Evolutionary conservation across 2,797 vertebrate species (phyloP).

Genomic region (Sebastes elongatus): DNA sequence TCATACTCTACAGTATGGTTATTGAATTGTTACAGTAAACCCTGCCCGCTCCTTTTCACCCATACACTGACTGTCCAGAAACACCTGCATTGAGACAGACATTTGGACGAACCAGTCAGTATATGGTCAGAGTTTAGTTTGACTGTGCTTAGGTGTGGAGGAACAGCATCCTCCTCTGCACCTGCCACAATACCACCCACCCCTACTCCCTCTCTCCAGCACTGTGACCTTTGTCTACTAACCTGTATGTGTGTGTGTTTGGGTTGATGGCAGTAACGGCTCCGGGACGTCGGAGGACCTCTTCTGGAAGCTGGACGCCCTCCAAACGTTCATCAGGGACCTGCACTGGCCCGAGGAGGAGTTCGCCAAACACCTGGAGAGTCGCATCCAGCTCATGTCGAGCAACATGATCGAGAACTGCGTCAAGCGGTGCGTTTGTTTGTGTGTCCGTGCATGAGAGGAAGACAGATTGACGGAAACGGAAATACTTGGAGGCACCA

Average conservation of each 20-base stretch:
- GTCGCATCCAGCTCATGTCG: slow-evolving; percentile 96
- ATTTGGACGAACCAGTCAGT: slow-evolving; percentile 69
- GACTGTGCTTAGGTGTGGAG: slow-evolving; percentile 83
- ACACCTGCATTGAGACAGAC: slow-evolving; percentile 5
- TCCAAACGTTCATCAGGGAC: slow-evolving; percentile 98
- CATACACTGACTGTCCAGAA: slow-evolving; percentile 86
- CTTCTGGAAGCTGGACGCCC: slow-evolving; percentile 99
- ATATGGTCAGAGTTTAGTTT: slow-evolving; percentile 84
- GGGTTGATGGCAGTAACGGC: slow-evolving; percentile 89
- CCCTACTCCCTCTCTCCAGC: background rate
- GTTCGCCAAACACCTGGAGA: slow-evolving; percentile 97
- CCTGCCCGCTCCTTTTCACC: slow-evolving; percentile 79
- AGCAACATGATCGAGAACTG: slow-evolving; percentile 99
- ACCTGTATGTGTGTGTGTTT: slow-evolving; percentile 55
- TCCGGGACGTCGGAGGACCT: slow-evolving; percentile 98
- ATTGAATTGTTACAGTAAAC: slow-evolving; percentile 87
- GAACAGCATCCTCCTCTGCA: slow-evolving; percentile 68
- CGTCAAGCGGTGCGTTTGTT: slow-evolving; percentile 90
- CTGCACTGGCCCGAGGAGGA: slow-evolving; percentile 99
- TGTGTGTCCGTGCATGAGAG: background rate
- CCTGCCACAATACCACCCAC: slow-evolving; percentile 36
- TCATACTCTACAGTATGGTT: slow-evolving; percentile 88
- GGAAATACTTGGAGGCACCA: slow-evolving; percentile 2
- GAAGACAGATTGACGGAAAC: background rate
- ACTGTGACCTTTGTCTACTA: slow-evolving; percentile 53